Evolutionary conservation across 2,888 invertebrate genomes (phyloP), one percentile per base, ranked within the genome.

Genomic region (Apodemia hepburni): DNA sequence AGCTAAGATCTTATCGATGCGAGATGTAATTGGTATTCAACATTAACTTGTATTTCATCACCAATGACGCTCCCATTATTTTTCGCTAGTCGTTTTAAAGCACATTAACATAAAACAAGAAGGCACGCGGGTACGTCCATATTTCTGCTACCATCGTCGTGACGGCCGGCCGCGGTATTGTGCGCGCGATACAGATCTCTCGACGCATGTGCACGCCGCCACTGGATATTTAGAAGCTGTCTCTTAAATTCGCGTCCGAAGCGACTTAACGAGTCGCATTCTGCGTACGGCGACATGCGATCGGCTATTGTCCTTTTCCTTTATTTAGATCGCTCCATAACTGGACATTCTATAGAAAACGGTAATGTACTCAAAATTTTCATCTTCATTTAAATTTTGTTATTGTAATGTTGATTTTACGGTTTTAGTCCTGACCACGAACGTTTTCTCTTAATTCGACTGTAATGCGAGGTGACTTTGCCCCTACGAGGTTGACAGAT

Each of bases 41-140:
- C 68, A 74, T 79, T 88, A 88, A 85, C 86, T 77, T 80, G 77
- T 80, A 77, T 81, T 82, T 80, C 82, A 88, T 89, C 88, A 84
- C 75, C 70, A 73, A 76, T 74, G 78, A 70, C 76, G 73, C 62
- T 68, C 72, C 79, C 79, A 80, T 80, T 81, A 82, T 81, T 83
- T 83, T 85, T 82, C 80, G 75, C 77, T 77, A 75, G 78, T 81
- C 81, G 80, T 79, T 82, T 82, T 81, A 80, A 80, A 73, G 72
- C 73, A 79, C 86, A 91, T 91, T 90, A 86, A 87, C 90, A 91
- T 91, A 91, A 88, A 91, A 88, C 89, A 88, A 84, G 87, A 75
- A 75, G 80, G 82, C 80, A 77, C 76, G 84, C 81, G 77, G 76
- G 75, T 75, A 73, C 81, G 82, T 87, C 89, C 88, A 90, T 90